Evolutionary conservation across 2,797 vertebrate species (phyloP), one percentile per base, ranked within the genome.

Genomic region (Myotis findleyi): DNA sequence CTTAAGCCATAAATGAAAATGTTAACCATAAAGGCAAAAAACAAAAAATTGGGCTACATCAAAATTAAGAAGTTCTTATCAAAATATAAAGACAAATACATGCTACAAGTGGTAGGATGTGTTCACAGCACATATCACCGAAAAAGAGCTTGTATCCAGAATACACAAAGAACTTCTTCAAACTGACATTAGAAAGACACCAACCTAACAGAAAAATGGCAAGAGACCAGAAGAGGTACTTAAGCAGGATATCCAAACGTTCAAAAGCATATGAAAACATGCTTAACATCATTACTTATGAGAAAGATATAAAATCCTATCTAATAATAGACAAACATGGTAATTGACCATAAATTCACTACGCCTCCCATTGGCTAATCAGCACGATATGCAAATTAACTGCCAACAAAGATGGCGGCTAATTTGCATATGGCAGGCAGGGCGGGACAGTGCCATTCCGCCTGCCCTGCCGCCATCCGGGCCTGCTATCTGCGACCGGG

Each of bases 21-120:
- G 41, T 27, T 80, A 87, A 51, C 7, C 18, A 81, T 71, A 87
- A 95, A 55, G 6, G 16, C 21, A 91, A 95, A 59, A 89, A 68
- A 51, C 17, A 91, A 36, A 71, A 82, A 85, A 33, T 62, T 73
- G 20, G 7, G 71, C 1, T 33, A 4, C 25, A 62, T 91, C 6
- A 47, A 90, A 87, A 84, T 69, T 80, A 91, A 75, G 71, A 84
- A 47, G 11, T 72, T 77, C 11, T 71, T 84, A 77, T 53, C 47
- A 92, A 97, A 94, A 87, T 49, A 59, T 27, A 88, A 66, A 92
- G 64, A 91, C 44, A 92, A 87, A 91, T 25, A 62, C 8, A 83
- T 73, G 33, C n/a, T 38, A 30, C 9, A 72, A 64, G 41, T 62
- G 41, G 38, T 27, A 76, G 18, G 55, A 51, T 76, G 76, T 71